Evolutionary conservation across 2,113 vertebrate genomes (phyloP), one percentile per base, ranked within the genome.

Genomic region (Struthio camelus): DNA sequence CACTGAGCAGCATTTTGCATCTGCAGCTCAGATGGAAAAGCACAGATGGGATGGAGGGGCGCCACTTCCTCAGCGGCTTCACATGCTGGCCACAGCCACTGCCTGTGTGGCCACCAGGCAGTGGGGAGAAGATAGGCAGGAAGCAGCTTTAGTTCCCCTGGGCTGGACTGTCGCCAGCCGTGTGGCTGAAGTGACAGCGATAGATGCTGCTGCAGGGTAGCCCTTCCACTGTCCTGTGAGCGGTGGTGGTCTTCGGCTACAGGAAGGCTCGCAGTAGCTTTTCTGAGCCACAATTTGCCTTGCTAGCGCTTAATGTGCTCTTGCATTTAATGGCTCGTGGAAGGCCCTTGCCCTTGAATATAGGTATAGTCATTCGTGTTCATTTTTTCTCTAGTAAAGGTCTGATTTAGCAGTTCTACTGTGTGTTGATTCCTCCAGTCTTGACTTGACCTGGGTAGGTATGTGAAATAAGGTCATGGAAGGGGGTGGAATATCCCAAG

Each of bases 141-240:
- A n/a, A 48, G 42, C 42, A 36, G 19, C 20, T 19, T 9, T 1
- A 1, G 0, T 28, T 18, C 28, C 34, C 77, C 18, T 6, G 22
- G 36, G 34, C 59, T 62, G 61, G 66, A 5, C 1, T 0, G 14
- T 30, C 10, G 27, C 56, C 12, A 36, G n/a, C n/a, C 1, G 1
- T 11, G 40, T 15, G 32, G 32, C 5, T 1, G 6, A 5, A 0
- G 7, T 69, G 53, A 12, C 34, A 15, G 56, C 1, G 3, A 16
- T 24, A 38, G 71, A 4, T 28, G 38, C 53, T 67, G 58, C 25
- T 36, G 59, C 44, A n/a, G 77, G 70, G 58, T 28, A n/a, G 53
- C 65, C 71, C 36, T 11, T 2, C 24, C 38, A 27, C 19, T 65
- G 34, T 59, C 30, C 56, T 14, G 17, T 19, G 56, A 59, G 56